Evolutionary conservation across 2,797 vertebrate species (phyloP).

Genomic region (Darevskia nairensis): DNA sequence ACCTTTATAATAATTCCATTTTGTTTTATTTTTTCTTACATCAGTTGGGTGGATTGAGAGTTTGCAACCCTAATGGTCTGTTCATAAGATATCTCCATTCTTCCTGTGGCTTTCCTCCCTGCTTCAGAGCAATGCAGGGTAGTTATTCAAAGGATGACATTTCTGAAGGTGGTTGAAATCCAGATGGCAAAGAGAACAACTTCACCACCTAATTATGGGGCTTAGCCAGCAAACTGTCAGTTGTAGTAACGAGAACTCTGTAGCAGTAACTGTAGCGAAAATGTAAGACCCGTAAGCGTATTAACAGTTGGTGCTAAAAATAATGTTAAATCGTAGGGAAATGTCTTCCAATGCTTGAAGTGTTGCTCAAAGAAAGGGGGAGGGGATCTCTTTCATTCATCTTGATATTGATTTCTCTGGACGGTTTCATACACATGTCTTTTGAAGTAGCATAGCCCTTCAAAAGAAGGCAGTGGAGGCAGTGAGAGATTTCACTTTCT

Average conservation of each 20-base stretch:
- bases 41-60: not conserved
- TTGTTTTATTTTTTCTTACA: conserved; percentile 22
- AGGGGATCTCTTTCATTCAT: not conserved
- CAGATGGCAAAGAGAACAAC: conserved; percentile 55
- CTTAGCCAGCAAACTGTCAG: conserved; percentile 45
- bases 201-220: conserved; percentile 47
- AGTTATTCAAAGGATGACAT: not conserved
- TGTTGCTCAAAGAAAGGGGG: fast-evolving
- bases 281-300: conserved; percentile 44
- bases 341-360: conserved; percentile 38
- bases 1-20: not conserved
- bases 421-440: fast-evolving
- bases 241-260: conserved; percentile 48
- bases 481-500: too few species aligned
- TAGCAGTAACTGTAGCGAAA: conserved; percentile 50
- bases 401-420: not conserved
- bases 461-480: too few species aligned
- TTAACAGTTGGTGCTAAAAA: conserved; percentile 61
- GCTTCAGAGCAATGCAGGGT: not conserved
- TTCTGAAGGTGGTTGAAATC: conserved; percentile 34
- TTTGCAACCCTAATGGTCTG: not conserved
- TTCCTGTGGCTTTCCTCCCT: conserved; percentile 21
- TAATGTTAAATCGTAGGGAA: conserved; percentile 36
- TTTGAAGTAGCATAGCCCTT: not conserved
- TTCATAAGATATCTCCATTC: conserved; percentile 5